Evolutionary conservation across 2,888 invertebrate genomes (phyloP), one percentile per base, ranked within the genome.

Genomic region (Carpatolechia fugitivella): DNA sequence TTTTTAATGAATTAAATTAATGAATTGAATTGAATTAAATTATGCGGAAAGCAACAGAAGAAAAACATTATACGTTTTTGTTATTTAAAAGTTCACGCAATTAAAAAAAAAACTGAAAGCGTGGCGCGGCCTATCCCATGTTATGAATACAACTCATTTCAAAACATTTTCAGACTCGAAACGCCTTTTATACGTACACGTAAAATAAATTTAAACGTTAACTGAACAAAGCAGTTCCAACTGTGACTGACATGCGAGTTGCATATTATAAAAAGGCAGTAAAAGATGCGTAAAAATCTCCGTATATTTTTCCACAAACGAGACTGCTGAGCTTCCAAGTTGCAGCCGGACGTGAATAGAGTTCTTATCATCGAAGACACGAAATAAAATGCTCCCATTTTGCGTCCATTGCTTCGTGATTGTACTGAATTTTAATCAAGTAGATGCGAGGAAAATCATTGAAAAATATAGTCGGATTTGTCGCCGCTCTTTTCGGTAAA

Each of bases 281-380:
- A 60, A 66, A 67, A 61, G 62, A 64, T 54, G 31, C 55, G 52
- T 56, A 63, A 64, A 69, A 72, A 66, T 58, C 56, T 52, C 47
- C 56, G 54, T 56, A 57, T 66, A 60, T 65, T 58, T 62, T 56
- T 59, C 52, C 59, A 60, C 56, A 68, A 70, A 68, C 65, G 64
- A 65, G 63, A 60, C 60, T 61, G 60, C 61, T 63, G 64, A 13
- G 7, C 49, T 18, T 6, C 51, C 55, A 55, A 55, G 51, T 54
- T 56, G 54, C 53, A 55, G 51, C 36, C 56, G 71, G 66, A 70
- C 74, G 66, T 70, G 70, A 72, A 74, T 71, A 64, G 46, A 35
- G 30, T 58, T 57, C 56, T 44, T 24, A 44, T 24, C 3, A 20
- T 20, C 11, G 1, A 44, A 44, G 44, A 29, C 20, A 44, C 44